Percentiles rank a stretch among this genome's conserved stretches.
Conservation (phyloP, 2,888 invertebrate species). For the Mythimna impura region DNA sequence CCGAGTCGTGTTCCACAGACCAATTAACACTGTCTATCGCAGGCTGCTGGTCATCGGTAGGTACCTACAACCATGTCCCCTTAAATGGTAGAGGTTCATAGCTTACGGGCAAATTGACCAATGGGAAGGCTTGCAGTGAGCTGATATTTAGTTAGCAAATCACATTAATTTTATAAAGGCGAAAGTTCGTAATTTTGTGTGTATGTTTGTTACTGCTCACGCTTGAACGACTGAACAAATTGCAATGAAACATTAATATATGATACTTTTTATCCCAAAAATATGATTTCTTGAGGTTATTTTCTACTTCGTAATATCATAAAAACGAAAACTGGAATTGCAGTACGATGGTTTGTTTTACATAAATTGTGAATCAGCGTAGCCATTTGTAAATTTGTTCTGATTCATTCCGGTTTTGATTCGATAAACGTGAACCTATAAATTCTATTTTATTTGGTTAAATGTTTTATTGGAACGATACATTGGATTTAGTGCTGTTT, state of each 20-base stretch:
- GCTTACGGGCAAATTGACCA: conserved; percentile 6
- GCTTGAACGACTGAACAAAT: too few species aligned
- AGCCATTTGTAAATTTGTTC: not conserved
- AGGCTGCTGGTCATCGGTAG: conserved; percentile 13
- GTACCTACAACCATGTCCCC: not conserved
- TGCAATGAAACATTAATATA: too few species aligned
- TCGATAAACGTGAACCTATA: not conserved
- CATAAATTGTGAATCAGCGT: not conserved
- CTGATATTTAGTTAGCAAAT: not conserved
- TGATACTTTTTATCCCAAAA: too few species aligned
- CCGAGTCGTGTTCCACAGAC: conserved; percentile 6
- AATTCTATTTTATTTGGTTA: not conserved
- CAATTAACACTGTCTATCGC: conserved; percentile 45
- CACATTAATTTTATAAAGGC: too few species aligned
- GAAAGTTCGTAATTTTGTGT: too few species aligned
- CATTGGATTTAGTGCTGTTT: not conserved
- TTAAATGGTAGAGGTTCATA: conserved; percentile 13
- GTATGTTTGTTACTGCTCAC: too few species aligned
- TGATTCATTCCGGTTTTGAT: not conserved
- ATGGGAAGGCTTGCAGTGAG: not conserved
- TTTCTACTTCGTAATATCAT: too few species aligned
- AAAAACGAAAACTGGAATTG: too few species aligned
- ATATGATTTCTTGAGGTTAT: too few species aligned
- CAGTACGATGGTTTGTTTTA: not conserved
- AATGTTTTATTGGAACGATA: conserved; percentile 5